Evolutionary conservation across 2,113 vertebrate species (phyloP).

Genomic region (Mixornis gularis): DNA sequence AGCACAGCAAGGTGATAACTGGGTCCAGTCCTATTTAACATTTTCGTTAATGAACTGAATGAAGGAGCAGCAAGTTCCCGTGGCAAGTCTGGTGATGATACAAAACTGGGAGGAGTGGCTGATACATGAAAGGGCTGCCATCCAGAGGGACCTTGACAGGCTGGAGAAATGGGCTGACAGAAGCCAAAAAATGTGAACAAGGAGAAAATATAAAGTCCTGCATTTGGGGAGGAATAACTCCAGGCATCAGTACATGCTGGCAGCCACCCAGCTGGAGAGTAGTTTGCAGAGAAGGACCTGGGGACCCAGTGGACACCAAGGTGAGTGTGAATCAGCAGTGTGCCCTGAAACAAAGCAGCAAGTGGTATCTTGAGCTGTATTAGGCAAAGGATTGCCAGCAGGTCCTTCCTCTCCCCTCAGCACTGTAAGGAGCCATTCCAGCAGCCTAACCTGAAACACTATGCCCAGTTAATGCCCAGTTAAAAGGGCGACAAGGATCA

Average conservation of each 20-base stretch:
- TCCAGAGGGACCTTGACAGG: neutral
- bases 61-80: neutral
- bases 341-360: accelerated
- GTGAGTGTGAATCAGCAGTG: accelerated
- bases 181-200: neutral
- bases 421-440: neutral
- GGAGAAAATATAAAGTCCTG: neutral
- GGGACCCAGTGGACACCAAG: neutral
- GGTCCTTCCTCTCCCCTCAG: neutral
- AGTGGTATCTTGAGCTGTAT: neutral
- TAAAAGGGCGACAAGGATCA: neutral
- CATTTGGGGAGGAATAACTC: neutral
- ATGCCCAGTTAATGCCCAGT: neutral
- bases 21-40: neutral
- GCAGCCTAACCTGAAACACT: neutral
- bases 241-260: neutral
- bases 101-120: neutral
- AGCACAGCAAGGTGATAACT: neutral
- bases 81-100: neutral
- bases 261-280: neutral
- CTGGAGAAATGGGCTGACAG: neutral
- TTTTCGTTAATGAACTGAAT: neutral
- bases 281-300: neutral
- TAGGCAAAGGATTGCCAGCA: neutral
- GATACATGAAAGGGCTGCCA: neutral